Conservation (phyloP, 2,113 vertebrate species). For the Harpagus bidentatus region DNA sequence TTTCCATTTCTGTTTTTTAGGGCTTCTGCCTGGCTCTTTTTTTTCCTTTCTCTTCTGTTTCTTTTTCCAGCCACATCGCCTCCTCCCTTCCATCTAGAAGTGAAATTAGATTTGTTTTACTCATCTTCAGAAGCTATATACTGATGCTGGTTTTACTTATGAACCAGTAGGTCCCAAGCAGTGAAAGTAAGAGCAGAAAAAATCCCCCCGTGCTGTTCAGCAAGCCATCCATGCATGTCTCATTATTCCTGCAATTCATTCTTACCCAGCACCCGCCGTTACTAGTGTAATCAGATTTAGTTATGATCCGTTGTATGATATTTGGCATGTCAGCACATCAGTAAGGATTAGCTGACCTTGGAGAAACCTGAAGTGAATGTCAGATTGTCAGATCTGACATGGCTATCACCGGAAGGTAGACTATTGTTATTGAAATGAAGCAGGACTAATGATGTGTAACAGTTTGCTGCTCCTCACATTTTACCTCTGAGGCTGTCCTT, state of each 20-base stretch:
- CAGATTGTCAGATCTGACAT: background rate
- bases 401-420: background rate
- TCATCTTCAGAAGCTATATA: background rate
- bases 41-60: background rate
- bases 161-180: background rate
- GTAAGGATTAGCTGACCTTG: background rate
- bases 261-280: background rate
- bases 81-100: background rate
- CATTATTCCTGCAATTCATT: background rate
- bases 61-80: background rate
- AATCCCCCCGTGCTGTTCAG: too few species aligned
- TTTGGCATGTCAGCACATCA: background rate
- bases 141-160: background rate
- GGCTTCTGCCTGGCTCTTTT: background rate
- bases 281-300: background rate
- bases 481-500: background rate
- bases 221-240: fast-evolving
- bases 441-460: background rate
- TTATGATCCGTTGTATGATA: fast-evolving
- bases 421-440: fast-evolving
- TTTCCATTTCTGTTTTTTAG: background rate
- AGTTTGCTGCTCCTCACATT: background rate
- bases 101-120: background rate
- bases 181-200: too few species aligned
- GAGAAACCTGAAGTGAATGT: background rate